Conservation (phyloP, 2,113 vertebrate genomes). For the Hiodon alosoides region DNA sequence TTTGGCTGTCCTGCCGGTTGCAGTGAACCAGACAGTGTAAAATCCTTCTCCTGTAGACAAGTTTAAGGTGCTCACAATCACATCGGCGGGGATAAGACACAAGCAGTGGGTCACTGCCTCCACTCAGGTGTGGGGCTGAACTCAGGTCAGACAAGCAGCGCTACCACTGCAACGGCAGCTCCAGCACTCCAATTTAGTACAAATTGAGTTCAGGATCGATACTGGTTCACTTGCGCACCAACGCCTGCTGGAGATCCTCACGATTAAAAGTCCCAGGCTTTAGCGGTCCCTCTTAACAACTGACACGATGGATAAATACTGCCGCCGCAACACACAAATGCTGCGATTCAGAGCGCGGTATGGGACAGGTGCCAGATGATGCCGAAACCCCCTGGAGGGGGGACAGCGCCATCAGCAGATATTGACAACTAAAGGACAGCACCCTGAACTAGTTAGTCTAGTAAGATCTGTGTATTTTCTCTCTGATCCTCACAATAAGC, state of each 20-base stretch:
- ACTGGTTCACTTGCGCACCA: slow-evolving; percentile 46
- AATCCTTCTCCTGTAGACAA: not conserved
- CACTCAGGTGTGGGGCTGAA: slow-evolving; percentile 33
- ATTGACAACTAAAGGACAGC: no score
- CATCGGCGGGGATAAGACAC: no score
- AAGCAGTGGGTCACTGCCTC: not conserved
- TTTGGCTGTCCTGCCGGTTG: not conserved
- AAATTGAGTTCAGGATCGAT: slow-evolving; percentile 54
- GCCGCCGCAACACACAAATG: not conserved
- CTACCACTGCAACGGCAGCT: slow-evolving; percentile 43
- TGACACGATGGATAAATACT: slow-evolving; percentile 19
- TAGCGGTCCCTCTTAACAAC: slow-evolving; percentile 36
- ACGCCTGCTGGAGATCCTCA: slow-evolving; percentile 23
- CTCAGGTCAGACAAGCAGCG: slow-evolving; percentile 38
- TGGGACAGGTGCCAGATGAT: not conserved
- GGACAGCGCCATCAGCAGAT: no score
- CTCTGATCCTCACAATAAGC: not conserved
- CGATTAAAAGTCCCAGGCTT: slow-evolving; percentile 20
- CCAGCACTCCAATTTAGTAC: slow-evolving; percentile 50
- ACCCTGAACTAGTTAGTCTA: no score
- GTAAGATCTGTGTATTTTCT: no score
- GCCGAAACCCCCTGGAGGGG: not conserved
- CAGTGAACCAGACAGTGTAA: not conserved
- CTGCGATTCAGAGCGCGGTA: not conserved
- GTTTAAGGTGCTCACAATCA: not conserved